phyloP scores from a whole-genome alignment of 2,113 vertebrate genomes.

The Astur gentilis region DNA sequence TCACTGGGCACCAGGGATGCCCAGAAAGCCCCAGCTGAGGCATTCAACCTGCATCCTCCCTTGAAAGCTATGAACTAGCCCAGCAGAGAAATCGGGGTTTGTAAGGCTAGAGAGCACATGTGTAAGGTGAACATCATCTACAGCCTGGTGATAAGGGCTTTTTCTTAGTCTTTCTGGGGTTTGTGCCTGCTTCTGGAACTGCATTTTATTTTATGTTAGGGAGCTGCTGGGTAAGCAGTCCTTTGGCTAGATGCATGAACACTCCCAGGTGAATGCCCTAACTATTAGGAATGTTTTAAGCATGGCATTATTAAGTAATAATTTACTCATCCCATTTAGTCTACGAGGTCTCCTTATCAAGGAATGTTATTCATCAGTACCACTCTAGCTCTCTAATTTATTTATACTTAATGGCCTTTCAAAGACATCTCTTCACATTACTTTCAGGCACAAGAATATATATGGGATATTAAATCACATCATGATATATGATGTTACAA shows the following conservation, averaged over 20 bases:
- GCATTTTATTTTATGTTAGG: neutral
- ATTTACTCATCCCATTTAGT: slow-evolving; percentile 43
- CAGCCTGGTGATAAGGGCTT: neutral
- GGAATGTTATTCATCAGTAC: slow-evolving; percentile 38
- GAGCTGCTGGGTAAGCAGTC: neutral
- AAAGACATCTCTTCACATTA: slow-evolving; percentile 44
- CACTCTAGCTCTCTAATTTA: slow-evolving; percentile 42
- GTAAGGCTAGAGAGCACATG: neutral
- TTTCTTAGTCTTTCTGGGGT: neutral
- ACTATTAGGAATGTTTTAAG: slow-evolving; percentile 40
- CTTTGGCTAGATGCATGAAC: neutral
- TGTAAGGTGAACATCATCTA: neutral
- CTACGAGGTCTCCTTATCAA: neutral
- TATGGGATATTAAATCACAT: slow-evolving; percentile 45
- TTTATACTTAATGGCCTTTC: slow-evolving; percentile 52
- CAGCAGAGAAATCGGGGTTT: neutral
- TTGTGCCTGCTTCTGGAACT: neutral
- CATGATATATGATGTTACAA: slow-evolving; percentile 26
- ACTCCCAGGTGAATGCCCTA: slow-evolving; percentile 6
- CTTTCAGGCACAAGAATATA: slow-evolving; percentile 33
- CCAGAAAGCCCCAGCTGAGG: neutral
- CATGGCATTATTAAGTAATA: slow-evolving; percentile 39
- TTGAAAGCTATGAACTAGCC: neutral
- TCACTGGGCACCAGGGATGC: neutral
- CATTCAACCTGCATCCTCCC: neutral